phyloP scores from a whole-genome alignment of 2,797 vertebrate species.

The Tadarida brasiliensis region DNA sequence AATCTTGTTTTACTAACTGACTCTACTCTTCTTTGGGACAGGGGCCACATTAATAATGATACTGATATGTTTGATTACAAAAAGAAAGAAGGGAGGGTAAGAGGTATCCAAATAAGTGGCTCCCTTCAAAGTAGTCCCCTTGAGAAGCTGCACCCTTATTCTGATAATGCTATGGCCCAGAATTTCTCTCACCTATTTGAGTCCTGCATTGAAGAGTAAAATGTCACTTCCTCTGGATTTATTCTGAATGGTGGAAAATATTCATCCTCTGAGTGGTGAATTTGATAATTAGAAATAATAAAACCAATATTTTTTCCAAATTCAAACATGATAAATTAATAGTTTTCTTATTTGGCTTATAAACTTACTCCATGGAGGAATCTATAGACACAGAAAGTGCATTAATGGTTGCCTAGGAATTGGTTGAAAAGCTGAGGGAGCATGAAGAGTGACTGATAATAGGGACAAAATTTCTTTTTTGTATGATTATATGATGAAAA shows the following conservation, averaged over 20 bases:
- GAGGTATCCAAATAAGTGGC: conserved; percentile 10
- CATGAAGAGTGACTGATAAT: background rate
- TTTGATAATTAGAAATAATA: conserved; percentile 40
- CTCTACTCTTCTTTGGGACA: background rate
- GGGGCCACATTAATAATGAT: background rate
- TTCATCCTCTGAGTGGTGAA: background rate
- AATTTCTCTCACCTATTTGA: background rate
- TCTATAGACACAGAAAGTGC: background rate
- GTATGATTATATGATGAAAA: background rate
- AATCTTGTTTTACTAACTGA: background rate
- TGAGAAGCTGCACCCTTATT: background rate
- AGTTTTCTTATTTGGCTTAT: background rate
- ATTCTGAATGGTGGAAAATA: conserved; percentile 7
- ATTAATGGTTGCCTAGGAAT: background rate
- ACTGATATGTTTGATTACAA: background rate
- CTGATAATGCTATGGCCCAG: background rate
- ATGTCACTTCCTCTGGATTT: background rate
- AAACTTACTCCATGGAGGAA: background rate
- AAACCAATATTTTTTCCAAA: background rate
- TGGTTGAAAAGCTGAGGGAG: background rate
- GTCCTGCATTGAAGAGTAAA: background rate
- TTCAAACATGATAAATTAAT: conserved; percentile 26
- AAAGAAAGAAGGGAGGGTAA: background rate
- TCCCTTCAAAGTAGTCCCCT: background rate
- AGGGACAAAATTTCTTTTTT: background rate